These are phyloP conservation scores for Amphipyra tragopoginis DNA, from an alignment of 2,888 invertebrate genomes.

Conservation along the genomic window DNA sequence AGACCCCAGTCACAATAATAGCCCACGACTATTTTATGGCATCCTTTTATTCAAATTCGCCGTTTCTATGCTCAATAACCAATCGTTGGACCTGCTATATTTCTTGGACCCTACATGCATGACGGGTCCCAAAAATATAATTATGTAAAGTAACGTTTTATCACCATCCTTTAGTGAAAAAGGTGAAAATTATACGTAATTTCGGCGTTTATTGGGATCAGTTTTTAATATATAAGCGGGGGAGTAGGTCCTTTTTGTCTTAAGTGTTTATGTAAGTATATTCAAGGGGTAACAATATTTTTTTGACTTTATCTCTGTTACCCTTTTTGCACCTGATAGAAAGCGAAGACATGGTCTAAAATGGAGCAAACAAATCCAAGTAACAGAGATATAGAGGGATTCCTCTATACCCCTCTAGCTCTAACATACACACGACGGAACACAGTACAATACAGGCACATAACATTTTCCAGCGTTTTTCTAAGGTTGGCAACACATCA, in stretches of 20 bases:
- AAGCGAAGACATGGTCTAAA: too few species aligned
- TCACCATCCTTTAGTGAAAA: slow-evolving; percentile 47
- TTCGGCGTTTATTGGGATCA: slow-evolving; percentile 33
- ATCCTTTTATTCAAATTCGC: slow-evolving; percentile 88
- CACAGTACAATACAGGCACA: too few species aligned
- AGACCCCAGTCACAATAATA: slow-evolving; percentile 79
- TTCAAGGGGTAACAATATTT: not conserved
- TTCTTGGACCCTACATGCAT: slow-evolving; percentile 73
- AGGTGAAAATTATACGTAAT: slow-evolving; percentile 56
- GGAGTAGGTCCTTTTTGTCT: not conserved
- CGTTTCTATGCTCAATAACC: slow-evolving; percentile 83
- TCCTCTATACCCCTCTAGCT: too few species aligned
- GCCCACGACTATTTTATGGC: slow-evolving; percentile 85
- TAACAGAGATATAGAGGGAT: too few species aligned
- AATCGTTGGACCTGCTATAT: slow-evolving; percentile 71
- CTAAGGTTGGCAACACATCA: too few species aligned
- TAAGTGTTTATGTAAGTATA: not conserved
- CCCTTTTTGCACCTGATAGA: too few species aligned
- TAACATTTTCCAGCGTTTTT: too few species aligned
- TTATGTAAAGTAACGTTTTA: slow-evolving; percentile 61
- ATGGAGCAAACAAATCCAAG: too few species aligned
- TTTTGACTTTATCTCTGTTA: too few species aligned
- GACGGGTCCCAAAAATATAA: slow-evolving; percentile 54
- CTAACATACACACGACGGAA: too few species aligned
- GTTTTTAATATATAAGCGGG: slow-evolving; percentile 40